Conservation (phyloP, 2,888 invertebrate species). For the Andrena camellia region DNA sequence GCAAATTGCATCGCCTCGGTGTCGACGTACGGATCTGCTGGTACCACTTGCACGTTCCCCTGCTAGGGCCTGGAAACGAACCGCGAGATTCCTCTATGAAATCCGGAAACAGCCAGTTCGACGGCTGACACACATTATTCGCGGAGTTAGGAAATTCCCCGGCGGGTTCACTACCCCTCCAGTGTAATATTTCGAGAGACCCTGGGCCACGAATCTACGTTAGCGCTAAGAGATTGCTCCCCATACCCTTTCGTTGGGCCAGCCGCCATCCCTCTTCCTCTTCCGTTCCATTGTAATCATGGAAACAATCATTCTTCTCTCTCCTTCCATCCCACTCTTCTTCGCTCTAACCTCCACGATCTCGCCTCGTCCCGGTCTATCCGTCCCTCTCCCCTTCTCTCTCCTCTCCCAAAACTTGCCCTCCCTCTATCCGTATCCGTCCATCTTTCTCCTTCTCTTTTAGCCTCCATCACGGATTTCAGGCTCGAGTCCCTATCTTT, state of each 20-base stretch:
- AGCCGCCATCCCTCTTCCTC: constrained; percentile 73
- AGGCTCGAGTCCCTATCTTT: constrained; percentile 55
- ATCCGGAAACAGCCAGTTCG: constrained; percentile 51
- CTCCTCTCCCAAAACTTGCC: constrained; percentile 43
- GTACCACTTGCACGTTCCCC: constrained; percentile 7
- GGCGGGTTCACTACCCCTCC: constrained; percentile 67
- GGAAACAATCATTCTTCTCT: constrained; percentile 84
- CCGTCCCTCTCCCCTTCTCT: constrained; percentile 21
- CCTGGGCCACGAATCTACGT: constrained; percentile 83
- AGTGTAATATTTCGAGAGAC: constrained; percentile 83
- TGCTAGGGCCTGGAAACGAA: constrained; percentile 35
- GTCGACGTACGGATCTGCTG: neutral
- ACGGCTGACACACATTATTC: constrained; percentile 76
- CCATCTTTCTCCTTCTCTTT: constrained; percentile 66
- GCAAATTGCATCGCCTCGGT: constrained; percentile 14
- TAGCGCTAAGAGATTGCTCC: constrained; percentile 84
- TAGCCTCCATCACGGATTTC: constrained; percentile 56
- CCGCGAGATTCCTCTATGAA: constrained; percentile 55
- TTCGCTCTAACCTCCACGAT: constrained; percentile 60
- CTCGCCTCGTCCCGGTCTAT: constrained; percentile 29
- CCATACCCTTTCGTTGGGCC: constrained; percentile 73
- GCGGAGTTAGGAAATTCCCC: constrained; percentile 73
- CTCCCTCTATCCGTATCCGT: constrained; percentile 51
- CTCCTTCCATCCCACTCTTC: constrained; percentile 72
- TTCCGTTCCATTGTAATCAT: constrained; percentile 83